Percentiles rank a stretch among this genome's conserved stretches.
Conservation (phyloP, 2,797 vertebrate species). For the Eremophila alpestris region DNA sequence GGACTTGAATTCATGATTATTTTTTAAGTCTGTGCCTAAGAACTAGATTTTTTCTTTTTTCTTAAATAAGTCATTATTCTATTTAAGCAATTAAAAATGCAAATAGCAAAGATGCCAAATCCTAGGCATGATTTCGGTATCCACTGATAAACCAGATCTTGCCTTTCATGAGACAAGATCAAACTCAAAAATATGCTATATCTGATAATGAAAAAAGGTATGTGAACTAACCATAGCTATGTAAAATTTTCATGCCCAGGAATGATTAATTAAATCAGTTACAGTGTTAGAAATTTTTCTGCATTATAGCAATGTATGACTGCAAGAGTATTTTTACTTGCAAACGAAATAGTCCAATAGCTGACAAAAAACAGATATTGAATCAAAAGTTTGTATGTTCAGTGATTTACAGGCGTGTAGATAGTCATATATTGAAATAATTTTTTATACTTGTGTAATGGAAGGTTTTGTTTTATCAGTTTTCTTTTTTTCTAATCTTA, state of each 20-base stretch:
- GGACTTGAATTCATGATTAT: neutral
- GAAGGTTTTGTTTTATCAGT: neutral
- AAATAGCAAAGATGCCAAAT: neutral
- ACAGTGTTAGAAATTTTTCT: neutral
- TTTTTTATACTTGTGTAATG: neutral
- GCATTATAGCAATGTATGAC: neutral
- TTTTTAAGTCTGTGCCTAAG: neutral
- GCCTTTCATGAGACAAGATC: neutral
- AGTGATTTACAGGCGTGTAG: neutral
- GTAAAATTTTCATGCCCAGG: neutral
- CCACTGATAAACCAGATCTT: neutral
- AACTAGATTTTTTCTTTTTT: neutral
- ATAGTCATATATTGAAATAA: neutral
- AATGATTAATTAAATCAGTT: neutral
- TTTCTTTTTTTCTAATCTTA: neutral
- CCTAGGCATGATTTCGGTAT: neutral
- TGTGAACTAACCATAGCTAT: neutral
- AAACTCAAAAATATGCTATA: neutral
- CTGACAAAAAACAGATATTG: neutral
- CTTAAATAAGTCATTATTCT: neutral
- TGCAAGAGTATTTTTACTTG: neutral
- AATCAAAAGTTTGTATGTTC: neutral
- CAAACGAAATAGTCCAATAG: neutral
- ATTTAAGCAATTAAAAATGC: neutral
- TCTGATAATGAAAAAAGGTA: neutral